These are phyloP conservation scores for Varroa destructor DNA, from an alignment of 1,140 invertebrate species.

Conservation along the genomic window DNA sequence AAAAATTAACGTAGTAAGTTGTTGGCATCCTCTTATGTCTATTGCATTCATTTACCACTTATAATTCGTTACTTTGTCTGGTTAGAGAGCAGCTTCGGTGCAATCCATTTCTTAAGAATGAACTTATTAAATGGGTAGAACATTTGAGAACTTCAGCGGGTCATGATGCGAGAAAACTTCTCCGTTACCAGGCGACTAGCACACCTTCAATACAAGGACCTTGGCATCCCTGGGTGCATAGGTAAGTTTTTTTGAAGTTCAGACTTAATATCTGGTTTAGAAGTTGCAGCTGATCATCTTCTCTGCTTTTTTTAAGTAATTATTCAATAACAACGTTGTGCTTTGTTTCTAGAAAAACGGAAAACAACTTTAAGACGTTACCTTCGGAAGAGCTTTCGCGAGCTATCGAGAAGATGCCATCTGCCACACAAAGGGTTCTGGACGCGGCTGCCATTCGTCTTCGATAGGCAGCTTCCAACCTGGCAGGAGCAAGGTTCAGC, in stretches of 20 bases:
- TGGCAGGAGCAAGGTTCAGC: too few relatives aligned
- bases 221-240: slow-evolving; percentile 14
- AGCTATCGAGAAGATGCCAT: too few relatives aligned
- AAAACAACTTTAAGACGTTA: too few relatives aligned
- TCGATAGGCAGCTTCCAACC: too few relatives aligned
- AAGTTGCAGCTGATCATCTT: too few relatives aligned
- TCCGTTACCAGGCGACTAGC: background rate
- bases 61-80: background rate
- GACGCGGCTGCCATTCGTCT: too few relatives aligned
- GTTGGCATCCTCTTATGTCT: too few relatives aligned
- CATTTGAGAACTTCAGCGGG: background rate
- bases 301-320: too few relatives aligned
- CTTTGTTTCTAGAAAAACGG: background rate
- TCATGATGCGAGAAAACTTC: background rate
- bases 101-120: slow-evolving; percentile 4
- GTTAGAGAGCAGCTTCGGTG: slow-evolving; percentile 7
- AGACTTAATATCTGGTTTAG: background rate
- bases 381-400: too few relatives aligned
- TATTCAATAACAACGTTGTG: background rate
- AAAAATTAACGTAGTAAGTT: too few relatives aligned
- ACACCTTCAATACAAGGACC: slow-evolving; percentile 15
- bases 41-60: too few relatives aligned
- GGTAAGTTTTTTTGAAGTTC: background rate
- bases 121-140: slow-evolving; percentile 16
- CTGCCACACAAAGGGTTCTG: too few relatives aligned